These are phyloP conservation scores for Drosophila watanabei DNA, from an alignment of 1,140 invertebrate species.

Conservation along the genomic window DNA sequence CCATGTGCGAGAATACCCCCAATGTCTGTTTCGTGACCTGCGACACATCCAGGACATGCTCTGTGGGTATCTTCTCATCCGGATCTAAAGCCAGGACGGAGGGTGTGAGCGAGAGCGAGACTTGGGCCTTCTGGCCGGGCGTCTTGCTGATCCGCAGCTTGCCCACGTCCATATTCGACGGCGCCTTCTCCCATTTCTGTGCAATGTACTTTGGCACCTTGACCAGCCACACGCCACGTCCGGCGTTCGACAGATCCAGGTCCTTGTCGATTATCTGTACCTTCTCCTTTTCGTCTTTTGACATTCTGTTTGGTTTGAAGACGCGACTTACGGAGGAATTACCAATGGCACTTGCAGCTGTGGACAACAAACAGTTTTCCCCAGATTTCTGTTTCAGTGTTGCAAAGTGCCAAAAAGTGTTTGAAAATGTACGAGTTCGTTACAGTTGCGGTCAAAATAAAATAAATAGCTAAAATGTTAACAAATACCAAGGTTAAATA, in stretches of 20 bases:
- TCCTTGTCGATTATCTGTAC: constrained; percentile 88
- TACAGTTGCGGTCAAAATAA: background rate
- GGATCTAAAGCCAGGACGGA: constrained; percentile 83
- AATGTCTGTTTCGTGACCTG: constrained; percentile 95
- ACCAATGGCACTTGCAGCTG: background rate
- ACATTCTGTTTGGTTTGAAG: constrained; percentile 56
- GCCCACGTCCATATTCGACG: constrained; percentile 88
- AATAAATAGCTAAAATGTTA: background rate
- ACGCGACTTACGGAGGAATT: background rate
- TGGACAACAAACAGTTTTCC: constrained; percentile 11
- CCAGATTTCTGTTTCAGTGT: constrained; percentile 8
- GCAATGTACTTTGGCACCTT: constrained; percentile 99
- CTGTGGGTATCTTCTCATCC: constrained; percentile 86
- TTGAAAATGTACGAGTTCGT: too few species aligned
- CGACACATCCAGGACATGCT: constrained; percentile 95
- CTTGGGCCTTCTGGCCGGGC: constrained; percentile 87
- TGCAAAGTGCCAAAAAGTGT: background rate
- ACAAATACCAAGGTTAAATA: too few species aligned
- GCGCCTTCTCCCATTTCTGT: constrained; percentile 92
- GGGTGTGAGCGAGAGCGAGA: constrained; percentile 87
- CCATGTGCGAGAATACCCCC: constrained; percentile 94
- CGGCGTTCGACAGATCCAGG: constrained; percentile 95
- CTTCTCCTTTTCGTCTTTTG: constrained; percentile 80
- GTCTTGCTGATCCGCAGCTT: constrained; percentile 87
- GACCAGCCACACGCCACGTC: constrained; percentile 96